Conservation (phyloP, 2,113 vertebrate genomes). For the Tiliqua scincoides region DNA sequence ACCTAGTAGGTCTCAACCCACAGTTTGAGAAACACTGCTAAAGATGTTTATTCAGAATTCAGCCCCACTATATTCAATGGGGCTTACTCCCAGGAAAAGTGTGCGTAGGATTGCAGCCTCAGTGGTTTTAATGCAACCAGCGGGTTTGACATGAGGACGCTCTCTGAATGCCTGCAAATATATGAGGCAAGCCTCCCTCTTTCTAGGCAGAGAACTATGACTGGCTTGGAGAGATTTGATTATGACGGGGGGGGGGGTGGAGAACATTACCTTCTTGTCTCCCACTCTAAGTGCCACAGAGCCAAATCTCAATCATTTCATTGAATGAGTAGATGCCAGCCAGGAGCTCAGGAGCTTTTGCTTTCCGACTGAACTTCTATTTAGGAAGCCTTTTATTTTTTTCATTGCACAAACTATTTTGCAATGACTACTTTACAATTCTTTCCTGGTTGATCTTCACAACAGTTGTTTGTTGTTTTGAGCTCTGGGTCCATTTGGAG, state of each 20-base stretch:
- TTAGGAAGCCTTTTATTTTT: not conserved
- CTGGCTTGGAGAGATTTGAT: not conserved
- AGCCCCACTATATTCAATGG: no score
- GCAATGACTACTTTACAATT: not conserved
- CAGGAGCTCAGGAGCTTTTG: not conserved
- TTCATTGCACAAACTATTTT: no score
- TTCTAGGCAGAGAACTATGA: not conserved
- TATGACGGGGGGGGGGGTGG: no score
- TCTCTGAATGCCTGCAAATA: not conserved
- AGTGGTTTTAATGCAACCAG: no score
- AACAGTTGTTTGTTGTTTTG: not conserved
- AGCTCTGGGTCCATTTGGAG: no score
- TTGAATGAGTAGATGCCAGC: not conserved
- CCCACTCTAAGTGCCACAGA: not conserved
- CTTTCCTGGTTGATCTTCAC: not conserved
- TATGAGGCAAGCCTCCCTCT: not conserved
- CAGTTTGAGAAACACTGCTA: no score
- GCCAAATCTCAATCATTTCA: not conserved
- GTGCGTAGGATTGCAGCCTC: no score
- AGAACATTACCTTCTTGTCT: not conserved
- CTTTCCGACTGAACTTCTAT: not conserved
- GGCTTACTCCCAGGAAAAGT: no score
- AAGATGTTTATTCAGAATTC: no score
- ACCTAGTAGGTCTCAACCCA: no score
- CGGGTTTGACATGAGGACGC: not conserved